Evolutionary conservation across 2,797 vertebrate species (phyloP), one percentile per base, ranked within the genome.

Genomic region (Leptodactylus fallax): DNA sequence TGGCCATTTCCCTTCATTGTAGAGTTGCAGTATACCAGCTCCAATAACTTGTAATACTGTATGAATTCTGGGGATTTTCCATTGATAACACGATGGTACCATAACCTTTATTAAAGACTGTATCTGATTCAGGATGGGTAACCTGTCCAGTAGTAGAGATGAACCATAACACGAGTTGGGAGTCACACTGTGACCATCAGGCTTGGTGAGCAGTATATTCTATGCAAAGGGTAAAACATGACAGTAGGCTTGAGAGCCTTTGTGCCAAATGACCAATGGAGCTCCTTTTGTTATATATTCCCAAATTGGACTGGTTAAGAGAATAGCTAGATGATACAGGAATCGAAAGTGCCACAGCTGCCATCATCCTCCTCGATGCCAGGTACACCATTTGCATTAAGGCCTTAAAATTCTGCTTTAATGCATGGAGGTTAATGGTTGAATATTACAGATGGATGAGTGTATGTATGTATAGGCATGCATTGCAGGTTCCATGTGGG

Each of bases 191-290:
- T 51, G 3, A 6, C 21, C 13, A 25, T 14, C 36, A 16, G 58
- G 21, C 10, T 19, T 21, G 27, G 45, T 11, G 45, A 10, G 69
- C 25, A 74, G 23, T 47, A 23, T n/a, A 12, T 60, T 76, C 83
- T 76, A 85, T 85, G 69, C 69, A 85, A 85, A 23, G 21, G 55
- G 45, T 85, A 23, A n/a, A n/a, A 3, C 10, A 45, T 72, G 53
- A 21, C 36, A 13, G 16, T 25, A 21, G 13, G 5, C 17, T 47
- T 14, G 10, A 55, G 53, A 16, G 23, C 13, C 67, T 58, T 47
- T 76, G 69, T 85, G 83, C 71, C 83, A 85, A 76, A 74, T 61
- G 55, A 76, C 69, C 12, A 6, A 17, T 47, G 12, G 21, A n/a
- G 51, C 19, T 72, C 0, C 16, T 6, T 36, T 84, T n/a, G n/a